Evolutionary conservation across 2,113 vertebrate species (phyloP).

Genomic region (Plecturocebus donacophilus): DNA sequence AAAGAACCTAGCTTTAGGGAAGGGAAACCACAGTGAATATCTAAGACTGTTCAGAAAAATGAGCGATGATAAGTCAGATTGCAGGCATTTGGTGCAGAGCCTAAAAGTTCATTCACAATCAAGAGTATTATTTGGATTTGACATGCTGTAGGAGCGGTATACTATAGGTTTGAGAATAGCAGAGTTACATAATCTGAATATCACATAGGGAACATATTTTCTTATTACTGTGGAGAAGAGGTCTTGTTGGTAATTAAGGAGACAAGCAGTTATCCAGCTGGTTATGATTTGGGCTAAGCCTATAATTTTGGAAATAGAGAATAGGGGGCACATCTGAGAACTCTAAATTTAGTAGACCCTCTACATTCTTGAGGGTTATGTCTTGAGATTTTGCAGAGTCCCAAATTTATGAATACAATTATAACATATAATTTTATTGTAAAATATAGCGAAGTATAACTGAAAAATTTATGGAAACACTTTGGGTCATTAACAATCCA

Average conservation of each 20-base stretch:
- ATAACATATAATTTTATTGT: neutral
- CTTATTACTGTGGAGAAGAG: neutral
- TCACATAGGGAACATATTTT: neutral
- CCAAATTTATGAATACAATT: neutral
- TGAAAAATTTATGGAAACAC: neutral
- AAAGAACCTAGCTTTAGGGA: neutral
- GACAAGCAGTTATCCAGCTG: neutral
- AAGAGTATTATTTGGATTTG: neutral
- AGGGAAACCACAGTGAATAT: neutral
- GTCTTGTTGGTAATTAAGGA: neutral
- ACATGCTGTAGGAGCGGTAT: neutral
- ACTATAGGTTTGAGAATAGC: neutral
- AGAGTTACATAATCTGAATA: neutral
- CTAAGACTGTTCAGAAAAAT: neutral
- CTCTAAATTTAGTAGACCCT: conserved; percentile 10
- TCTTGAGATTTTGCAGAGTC: conserved; percentile 38
- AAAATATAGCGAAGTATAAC: neutral
- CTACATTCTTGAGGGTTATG: neutral
- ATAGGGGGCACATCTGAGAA: neutral
- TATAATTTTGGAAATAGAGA: neutral
- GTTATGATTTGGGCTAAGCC: neutral
- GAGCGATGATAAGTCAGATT: neutral
- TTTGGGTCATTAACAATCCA: neutral
- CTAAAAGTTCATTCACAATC: neutral
- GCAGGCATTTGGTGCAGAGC: neutral